Evolutionary conservation across 2,113 vertebrate genomes (phyloP), one percentile per base, ranked within the genome.

Genomic region (Channa argus): DNA sequence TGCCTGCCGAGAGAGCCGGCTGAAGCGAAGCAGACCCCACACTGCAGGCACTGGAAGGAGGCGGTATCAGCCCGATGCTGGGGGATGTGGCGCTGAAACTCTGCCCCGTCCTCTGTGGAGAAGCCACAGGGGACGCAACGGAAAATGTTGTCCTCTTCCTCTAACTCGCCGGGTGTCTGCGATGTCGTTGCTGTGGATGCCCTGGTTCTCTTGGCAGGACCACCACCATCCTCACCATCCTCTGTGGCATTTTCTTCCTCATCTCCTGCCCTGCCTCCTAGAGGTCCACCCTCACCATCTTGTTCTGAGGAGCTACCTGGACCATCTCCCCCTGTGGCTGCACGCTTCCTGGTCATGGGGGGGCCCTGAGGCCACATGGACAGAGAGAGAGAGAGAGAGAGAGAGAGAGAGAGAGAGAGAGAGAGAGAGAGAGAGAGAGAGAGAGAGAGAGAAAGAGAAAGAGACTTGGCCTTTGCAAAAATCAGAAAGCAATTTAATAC

Each of bases 21-120:
- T 54, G 97, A 97, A 0, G 97, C 94, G 68, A 98, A 98, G 93
- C 96, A 97, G 36, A 97, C 92, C 15, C 97, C 97, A 5, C 97
- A 97, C 88, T 97, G 96, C 3, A 94, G 92, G 89, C 97, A 98
- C 93, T 98, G 97, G 88, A 96, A 95, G 51, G 96, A 92, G 36
- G 94, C 95, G 2, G 92, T 94, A 34, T 96, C 96, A 9, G 93
- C 94, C 54, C 95, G 89, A 84, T 97, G 92, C 86, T 95, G 95
- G 3, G 96, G 96, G 39, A 93, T 94, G 92, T 83, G 95, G 2
- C 87, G 93, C 84, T 89, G 94, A 53, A 95, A 96, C 69, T 93
- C 95, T 0, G 90, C 84, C 2, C 91, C 86, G 69, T 93, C 93
- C 71, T 86, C 91, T 0, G 91, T 95, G 44, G 78, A 59, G 84